Evolutionary conservation across 2,797 vertebrate species (phyloP).

Genomic region (Sebastolobus altivelis): DNA sequence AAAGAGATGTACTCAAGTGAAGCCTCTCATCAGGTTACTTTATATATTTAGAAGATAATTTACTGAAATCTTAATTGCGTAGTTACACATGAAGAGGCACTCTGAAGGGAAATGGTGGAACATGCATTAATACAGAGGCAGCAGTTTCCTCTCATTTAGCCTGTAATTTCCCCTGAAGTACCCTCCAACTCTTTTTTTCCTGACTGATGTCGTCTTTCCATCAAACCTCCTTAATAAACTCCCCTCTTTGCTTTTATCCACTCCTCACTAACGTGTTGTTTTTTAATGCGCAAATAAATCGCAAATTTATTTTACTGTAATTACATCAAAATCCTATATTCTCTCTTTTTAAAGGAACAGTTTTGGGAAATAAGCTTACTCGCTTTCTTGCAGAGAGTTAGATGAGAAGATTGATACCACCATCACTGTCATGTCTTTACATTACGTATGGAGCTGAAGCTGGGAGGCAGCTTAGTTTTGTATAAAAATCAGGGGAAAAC

Average conservation of each 20-base stretch:
- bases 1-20: slow-evolving; percentile 33
- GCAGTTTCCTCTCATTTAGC: neutral
- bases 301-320: neutral
- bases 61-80: slow-evolving; percentile 30
- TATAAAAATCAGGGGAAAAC: neutral
- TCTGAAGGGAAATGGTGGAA: slow-evolving; percentile 2
- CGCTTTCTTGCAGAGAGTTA: neutral
- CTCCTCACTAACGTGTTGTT: neutral
- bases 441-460: neutral
- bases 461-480: neutral
- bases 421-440: neutral
- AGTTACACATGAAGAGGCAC: slow-evolving; percentile 27
- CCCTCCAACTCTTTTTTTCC: neutral
- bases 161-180: slow-evolving; percentile 1
- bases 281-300: neutral
- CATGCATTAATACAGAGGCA: slow-evolving; percentile 8
- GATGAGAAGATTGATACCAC: too few species aligned
- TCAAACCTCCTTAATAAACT: neutral
- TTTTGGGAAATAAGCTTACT: neutral
- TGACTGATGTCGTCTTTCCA: neutral
- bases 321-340: neutral
- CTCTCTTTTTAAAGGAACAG: neutral
- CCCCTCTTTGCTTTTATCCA: neutral
- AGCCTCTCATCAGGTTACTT: slow-evolving; percentile 45
- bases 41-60: slow-evolving; percentile 32